A percentile compares a stretch with the other conserved stretches of the same genome.
phyloP scores from a whole-genome alignment of 2,113 vertebrate species.

The Oostethus manadensis region DNA sequence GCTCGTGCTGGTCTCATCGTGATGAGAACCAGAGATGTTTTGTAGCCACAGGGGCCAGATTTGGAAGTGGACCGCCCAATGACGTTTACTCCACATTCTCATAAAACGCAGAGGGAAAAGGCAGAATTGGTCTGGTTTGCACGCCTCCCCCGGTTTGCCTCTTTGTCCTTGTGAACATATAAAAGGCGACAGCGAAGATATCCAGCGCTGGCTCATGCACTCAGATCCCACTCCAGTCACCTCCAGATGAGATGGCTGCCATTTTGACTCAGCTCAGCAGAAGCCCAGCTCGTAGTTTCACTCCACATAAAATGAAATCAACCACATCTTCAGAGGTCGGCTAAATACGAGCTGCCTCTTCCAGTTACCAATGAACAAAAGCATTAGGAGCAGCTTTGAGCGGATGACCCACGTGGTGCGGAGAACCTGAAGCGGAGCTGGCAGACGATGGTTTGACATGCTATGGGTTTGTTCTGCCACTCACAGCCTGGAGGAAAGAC shows the following conservation, averaged over 20 bases:
- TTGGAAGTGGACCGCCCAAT: constrained; percentile 48
- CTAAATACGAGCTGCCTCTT: constrained; percentile 41
- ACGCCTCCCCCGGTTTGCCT: constrained; percentile 16
- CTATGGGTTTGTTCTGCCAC: constrained; percentile 33
- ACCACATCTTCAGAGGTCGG: constrained; percentile 49
- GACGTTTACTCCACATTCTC: constrained; percentile 49
- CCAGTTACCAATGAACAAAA: constrained; percentile 29
- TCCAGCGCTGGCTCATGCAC: constrained; percentile 42
- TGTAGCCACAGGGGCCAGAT: constrained; percentile 39
- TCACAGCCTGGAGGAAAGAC: constrained; percentile 35
- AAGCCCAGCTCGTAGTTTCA: constrained; percentile 62
- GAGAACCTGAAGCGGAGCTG: constrained; percentile 37
- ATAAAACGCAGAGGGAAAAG: constrained; percentile 53
- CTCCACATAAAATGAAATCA: constrained; percentile 67
- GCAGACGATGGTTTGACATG: constrained; percentile 48
- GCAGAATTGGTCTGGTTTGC: constrained; percentile 47
- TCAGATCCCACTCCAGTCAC: constrained; percentile 55
- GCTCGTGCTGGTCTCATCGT: constrained; percentile 26
- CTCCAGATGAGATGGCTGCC: constrained; percentile 54
- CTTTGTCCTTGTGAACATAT: constrained; percentile 36
- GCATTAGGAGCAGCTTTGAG: constrained; percentile 24
- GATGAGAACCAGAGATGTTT: constrained; percentile 60
- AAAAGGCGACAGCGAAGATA: constrained; percentile 56
- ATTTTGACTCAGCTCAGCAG: constrained; percentile 47
- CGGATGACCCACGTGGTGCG: constrained; percentile 38